Evolutionary conservation across 2,888 invertebrate species (phyloP).

Genomic region (Apoda limacodes): DNA sequence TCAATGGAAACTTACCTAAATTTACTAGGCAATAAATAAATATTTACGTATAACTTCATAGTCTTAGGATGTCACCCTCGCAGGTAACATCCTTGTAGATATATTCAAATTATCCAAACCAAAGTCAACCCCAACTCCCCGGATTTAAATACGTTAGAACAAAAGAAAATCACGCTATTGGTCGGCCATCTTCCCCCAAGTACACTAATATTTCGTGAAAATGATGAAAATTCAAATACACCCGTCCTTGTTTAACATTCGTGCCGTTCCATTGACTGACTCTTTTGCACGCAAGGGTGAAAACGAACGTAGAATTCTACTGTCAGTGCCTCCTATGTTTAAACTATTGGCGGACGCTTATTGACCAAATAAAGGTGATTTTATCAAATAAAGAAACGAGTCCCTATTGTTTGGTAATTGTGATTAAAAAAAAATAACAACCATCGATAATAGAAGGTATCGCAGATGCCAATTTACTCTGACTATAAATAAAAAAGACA

Average conservation of each 20-base stretch:
- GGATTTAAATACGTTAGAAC: slow-evolving; percentile 13
- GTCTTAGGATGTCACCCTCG: no score
- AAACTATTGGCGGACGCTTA: slow-evolving; percentile 57
- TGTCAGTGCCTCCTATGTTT: slow-evolving; percentile 57
- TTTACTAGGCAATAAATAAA: no score
- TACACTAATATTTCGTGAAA: slow-evolving; percentile 43
- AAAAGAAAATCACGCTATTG: slow-evolving; percentile 32
- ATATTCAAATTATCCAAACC: slow-evolving; percentile 30
- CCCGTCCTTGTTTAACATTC: slow-evolving; percentile 32
- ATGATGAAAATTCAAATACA: slow-evolving; percentile 38
- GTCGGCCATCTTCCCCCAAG: slow-evolving; percentile 30
- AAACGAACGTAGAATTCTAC: slow-evolving; percentile 29
- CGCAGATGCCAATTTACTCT: no score
- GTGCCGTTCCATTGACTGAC: slow-evolving; percentile 26
- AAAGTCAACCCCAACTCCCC: slow-evolving; percentile 19
- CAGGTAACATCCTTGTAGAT: no score
- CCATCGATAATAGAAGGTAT: no score
- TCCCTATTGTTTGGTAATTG: no score
- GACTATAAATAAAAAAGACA: no score
- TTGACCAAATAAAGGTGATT: no score
- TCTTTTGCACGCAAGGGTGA: slow-evolving; percentile 45
- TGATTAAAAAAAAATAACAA: no score
- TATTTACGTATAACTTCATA: no score
- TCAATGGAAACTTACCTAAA: no score
- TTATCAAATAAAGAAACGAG: no score